Conservation (phyloP, 2,888 invertebrate genomes). For the Andrena bucephala region DNA sequence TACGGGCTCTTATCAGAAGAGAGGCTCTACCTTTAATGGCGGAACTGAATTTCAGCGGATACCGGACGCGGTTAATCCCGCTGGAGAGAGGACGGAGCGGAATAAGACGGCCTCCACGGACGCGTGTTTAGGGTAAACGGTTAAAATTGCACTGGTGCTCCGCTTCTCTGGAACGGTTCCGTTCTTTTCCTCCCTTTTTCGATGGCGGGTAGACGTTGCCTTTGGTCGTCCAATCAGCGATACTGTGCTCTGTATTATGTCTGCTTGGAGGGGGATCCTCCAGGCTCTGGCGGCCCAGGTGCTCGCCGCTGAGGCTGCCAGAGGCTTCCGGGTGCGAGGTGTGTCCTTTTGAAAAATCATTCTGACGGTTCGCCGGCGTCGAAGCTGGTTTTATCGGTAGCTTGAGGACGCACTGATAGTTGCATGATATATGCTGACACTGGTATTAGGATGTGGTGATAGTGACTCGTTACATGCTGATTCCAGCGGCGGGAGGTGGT, state of each 20-base stretch:
- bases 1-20: too few species aligned
- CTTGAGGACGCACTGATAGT: constrained; percentile 1
- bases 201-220: not conserved
- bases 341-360: not conserved
- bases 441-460: not conserved
- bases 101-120: not conserved
- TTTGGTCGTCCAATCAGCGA: not conserved
- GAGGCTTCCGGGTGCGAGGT: not conserved
- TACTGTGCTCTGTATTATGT: not conserved
- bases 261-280: not conserved
- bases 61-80: constrained; percentile 2
- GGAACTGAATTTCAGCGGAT: not conserved
- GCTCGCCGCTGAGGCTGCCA: not conserved
- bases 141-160: not conserved
- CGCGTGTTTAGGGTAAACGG: not conserved
- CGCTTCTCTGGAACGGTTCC: not conserved
- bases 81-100: not conserved
- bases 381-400: constrained; percentile 33
- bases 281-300: not conserved
- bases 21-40: not conserved
- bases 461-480: not conserved
- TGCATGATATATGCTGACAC: not conserved
- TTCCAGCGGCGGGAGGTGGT: not conserved
- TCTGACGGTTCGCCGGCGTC: not conserved
- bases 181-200: not conserved